Evolutionary conservation across 2,888 invertebrate genomes (phyloP).

Genomic region (Nomada ruficornis): DNA sequence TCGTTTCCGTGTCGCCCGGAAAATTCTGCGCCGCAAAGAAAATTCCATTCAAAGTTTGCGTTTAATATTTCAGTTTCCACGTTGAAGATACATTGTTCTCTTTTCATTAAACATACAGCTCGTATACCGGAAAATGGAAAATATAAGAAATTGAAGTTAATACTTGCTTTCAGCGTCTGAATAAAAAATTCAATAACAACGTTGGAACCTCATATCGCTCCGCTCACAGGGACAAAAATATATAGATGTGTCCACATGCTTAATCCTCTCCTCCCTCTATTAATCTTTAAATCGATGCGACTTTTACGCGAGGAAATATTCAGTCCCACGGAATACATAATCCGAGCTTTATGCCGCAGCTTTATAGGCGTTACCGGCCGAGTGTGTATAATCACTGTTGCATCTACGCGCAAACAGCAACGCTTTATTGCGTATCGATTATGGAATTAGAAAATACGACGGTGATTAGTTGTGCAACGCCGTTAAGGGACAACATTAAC

Average conservation of each 20-base stretch:
- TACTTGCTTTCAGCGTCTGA: background rate
- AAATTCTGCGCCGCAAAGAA: background rate
- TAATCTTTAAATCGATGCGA: slow-evolving; percentile 52
- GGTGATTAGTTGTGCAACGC: slow-evolving; percentile 38
- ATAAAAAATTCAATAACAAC: slow-evolving; percentile 4
- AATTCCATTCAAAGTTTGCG: background rate
- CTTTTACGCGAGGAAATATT: slow-evolving; percentile 41
- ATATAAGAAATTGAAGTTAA: background rate
- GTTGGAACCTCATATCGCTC: background rate
- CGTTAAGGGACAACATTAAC: slow-evolving; percentile 28
- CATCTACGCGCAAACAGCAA: slow-evolving; percentile 42
- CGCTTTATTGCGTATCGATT: slow-evolving; percentile 54
- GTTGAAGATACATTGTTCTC: background rate
- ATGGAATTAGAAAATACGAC: slow-evolving; percentile 55
- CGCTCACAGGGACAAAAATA: background rate
- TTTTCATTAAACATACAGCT: background rate
- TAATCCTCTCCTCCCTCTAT: background rate
- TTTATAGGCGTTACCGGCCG: slow-evolving; percentile 33
- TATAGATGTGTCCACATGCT: background rate
- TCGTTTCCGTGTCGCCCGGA: background rate
- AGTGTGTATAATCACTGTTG: slow-evolving; percentile 47
- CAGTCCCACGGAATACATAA: slow-evolving; percentile 26
- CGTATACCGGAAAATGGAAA: background rate
- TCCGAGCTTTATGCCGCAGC: slow-evolving; percentile 45
- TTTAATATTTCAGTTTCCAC: background rate